Base-by-base conservation (phyloP, 2,797 vertebrate genomes). In the Phyllotis vaccarum region DNA sequence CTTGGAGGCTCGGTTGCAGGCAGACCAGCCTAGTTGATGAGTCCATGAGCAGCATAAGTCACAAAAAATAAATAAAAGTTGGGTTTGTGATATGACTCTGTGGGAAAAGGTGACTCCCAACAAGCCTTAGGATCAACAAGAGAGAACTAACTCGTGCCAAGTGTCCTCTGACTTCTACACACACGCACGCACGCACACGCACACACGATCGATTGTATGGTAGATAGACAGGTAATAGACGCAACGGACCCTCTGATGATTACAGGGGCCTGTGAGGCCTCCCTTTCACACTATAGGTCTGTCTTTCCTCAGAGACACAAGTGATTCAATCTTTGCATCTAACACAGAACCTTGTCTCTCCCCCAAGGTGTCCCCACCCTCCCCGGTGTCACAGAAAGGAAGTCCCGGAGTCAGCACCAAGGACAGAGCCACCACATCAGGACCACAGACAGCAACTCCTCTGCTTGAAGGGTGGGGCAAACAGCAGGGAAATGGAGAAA, bases 341-440 rank as follows among this genome's bases (percentile, higher is more conserved):
- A 4, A 64, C 49, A 29, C 34, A 12, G 0, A 22, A 34, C 22
- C 29, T 6, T 0, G 7, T 19, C 60, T 62, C 46, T 80, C 3
- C 70, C 37, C 3, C 29, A 19, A 43, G 9, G 24, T 34, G 5
- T 54, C 24, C 79, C 56, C 17, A 19, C 62, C 62, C 74, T 91
- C 49, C 16, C 66, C 21, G 11, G 52, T 21, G 49, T 52, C n/a
- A 49, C 13, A 72, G 37, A 56, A 37, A 54, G 6, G 24, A 49
- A 78, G 93, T 62, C 31, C 66, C 37, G 22, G 3, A 12, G 86
- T 97, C 97, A 97, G 97, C 94, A 97, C 97, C 97, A 96, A 95
- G 97, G 97, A 97, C 94, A 97, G 97, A 54, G 92, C 80, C 78
- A 16, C 1, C 10, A 2, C 8, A 17, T 97, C 89, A 93, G 95